A percentile compares a stretch with the other conserved stretches of the same genome.
These are phyloP conservation scores for Anthonomus grandis DNA, from an alignment of 1,140 invertebrate genomes.

Conservation along the genomic window DNA sequence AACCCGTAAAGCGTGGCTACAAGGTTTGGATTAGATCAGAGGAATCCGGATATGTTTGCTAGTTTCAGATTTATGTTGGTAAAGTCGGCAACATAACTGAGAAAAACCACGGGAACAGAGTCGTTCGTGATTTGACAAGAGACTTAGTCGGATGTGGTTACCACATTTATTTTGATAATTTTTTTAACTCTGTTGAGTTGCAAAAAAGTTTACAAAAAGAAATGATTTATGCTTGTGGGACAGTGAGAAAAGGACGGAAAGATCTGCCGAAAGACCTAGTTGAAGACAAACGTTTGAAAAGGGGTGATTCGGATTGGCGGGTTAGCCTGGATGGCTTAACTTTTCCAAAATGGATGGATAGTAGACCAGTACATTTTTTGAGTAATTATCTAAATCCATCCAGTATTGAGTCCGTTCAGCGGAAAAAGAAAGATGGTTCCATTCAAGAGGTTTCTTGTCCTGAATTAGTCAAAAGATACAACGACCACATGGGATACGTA, in stretches of 20 bases:
- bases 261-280: slow-evolving; percentile 35
- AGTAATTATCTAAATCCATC: slow-evolving; percentile 46
- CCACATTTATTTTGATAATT: slow-evolving; percentile 41
- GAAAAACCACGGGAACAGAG: slow-evolving; percentile 37
- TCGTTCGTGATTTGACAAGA: slow-evolving; percentile 37
- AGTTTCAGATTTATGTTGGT: slow-evolving; percentile 50
- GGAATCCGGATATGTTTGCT: slow-evolving; percentile 45
- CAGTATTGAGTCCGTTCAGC: slow-evolving; percentile 33
- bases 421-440: slow-evolving; percentile 41
- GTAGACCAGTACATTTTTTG: slow-evolving; percentile 45
- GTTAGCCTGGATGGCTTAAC: slow-evolving; percentile 42
- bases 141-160: slow-evolving; percentile 34
- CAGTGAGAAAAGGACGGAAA: slow-evolving; percentile 41
- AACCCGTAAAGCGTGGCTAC: slow-evolving; percentile 51
- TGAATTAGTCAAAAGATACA: slow-evolving; percentile 43
- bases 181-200: slow-evolving; percentile 40
- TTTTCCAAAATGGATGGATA: slow-evolving; percentile 48
- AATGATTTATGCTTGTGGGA: slow-evolving; percentile 41
- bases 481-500: slow-evolving; percentile 46
- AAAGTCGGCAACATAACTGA: slow-evolving; percentile 39
- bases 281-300: slow-evolving; percentile 40
- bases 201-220: slow-evolving; percentile 34
- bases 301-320: slow-evolving; percentile 44
- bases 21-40: slow-evolving; percentile 43
- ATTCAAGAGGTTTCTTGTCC: slow-evolving; percentile 22